Percentiles rank a stretch among this genome's conserved stretches.
These are phyloP conservation scores for Drosophila mulleri DNA, from an alignment of 2,888 invertebrate genomes.

Conservation along the genomic window DNA sequence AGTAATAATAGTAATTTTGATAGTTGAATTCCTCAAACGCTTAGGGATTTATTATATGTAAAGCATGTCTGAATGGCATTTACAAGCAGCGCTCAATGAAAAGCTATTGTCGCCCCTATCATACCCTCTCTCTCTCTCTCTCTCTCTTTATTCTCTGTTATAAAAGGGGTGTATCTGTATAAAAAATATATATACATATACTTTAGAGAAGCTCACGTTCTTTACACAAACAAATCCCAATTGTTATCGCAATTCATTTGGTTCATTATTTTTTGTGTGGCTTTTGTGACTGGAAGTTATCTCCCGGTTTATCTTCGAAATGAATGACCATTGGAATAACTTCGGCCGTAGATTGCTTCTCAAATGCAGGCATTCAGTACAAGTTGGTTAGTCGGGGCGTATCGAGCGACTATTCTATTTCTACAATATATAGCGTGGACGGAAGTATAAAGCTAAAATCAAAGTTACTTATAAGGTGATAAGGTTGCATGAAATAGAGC, in stretches of 20 bases:
- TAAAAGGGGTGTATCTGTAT: slow-evolving; percentile 64
- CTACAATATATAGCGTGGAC: slow-evolving; percentile 50
- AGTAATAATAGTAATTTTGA: too few species aligned
- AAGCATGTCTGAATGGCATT: background rate
- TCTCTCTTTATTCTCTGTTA: slow-evolving; percentile 2
- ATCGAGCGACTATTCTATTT: slow-evolving; percentile 31
- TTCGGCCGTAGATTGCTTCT: slow-evolving; percentile 35
- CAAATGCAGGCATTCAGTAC: slow-evolving; percentile 57
- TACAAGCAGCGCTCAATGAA: background rate
- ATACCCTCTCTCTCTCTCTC: slow-evolving; percentile 1
- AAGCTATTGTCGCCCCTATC: slow-evolving; percentile 1
- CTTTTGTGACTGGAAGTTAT: slow-evolving; percentile 50
- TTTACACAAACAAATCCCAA: slow-evolving; percentile 13
- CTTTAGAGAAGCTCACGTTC: slow-evolving; percentile 10
- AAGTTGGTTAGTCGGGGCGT: slow-evolving; percentile 58
- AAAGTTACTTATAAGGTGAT: slow-evolving; percentile 49
- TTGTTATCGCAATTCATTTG: slow-evolving; percentile 49
- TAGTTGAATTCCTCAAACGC: too few species aligned
- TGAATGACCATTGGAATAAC: slow-evolving; percentile 55
- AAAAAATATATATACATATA: background rate
- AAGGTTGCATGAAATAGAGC: slow-evolving; percentile 32
- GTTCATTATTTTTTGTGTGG: slow-evolving; percentile 28
- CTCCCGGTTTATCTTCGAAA: slow-evolving; percentile 41
- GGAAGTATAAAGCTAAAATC: slow-evolving; percentile 60
- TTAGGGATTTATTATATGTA: background rate